Base-by-base conservation (phyloP, 2,113 vertebrate species). In the Craseonycteris thonglongyai region DNA sequence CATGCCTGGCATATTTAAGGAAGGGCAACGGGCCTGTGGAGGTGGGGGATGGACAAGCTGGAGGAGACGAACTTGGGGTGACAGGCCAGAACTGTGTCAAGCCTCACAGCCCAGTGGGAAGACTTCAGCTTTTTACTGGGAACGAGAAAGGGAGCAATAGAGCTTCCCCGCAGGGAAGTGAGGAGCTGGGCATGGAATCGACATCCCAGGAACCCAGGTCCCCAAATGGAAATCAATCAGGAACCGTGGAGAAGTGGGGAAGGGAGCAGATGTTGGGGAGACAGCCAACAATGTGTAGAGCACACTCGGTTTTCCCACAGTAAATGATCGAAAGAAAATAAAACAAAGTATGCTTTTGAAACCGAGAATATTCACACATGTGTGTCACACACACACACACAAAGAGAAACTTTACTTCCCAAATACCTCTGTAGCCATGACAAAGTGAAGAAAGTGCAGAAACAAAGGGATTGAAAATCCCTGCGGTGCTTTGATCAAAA, bases 281-380 rank as follows among this genome's bases (percentile, higher is more conserved):
- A 69, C n/a, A 81, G 90, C 95, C 95, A 96, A 58, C 95, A 94
- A 74, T 85, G 76, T 90, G 88, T 75, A 81, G 59, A 40, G 42
- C 93, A 96, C 59, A 80, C 54, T 83, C 3, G 3, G 0, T 88
- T 90, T 96, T 94, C 96, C 90, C 93, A 95, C 93, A 82, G 71
- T 79, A 76, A 92, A 24, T 78, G 92, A 92, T 0, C 87, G 93
- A 94, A 90, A 69, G 78, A 65, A 92, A 96, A 91, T 51, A 91
- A 95, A 92, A 90, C 56, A 59, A 85, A 96, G 54, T 69, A 54
- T 90, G 69, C 81, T 96, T 95, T 84, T 93, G 74, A 96, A 96
- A 93, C 59, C 90, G 95, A 87, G 42, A 94, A 69, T 83, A 81
- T 3, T 45, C 75, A 88, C 81, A 95, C 84, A 91, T 93, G 66